Evolutionary conservation across 2,797 vertebrate species (phyloP).

Genomic region (Carapus acus): DNA sequence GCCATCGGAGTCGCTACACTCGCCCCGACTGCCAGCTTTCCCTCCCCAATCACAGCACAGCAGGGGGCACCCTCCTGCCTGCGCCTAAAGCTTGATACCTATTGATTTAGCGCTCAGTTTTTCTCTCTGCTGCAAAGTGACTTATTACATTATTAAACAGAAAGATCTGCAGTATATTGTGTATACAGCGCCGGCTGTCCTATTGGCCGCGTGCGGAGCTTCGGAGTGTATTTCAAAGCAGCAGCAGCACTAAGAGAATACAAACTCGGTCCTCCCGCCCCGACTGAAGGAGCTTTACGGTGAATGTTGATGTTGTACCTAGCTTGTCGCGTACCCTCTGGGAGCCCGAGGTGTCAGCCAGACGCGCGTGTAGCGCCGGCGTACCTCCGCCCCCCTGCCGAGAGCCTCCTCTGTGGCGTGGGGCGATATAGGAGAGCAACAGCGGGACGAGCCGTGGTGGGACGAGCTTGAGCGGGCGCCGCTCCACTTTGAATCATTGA

Average conservation of each 20-base stretch:
- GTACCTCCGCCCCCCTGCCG: constrained; percentile 32
- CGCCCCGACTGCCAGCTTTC: no score
- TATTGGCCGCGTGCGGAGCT: constrained; percentile 12
- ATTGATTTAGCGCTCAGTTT: constrained; percentile 18
- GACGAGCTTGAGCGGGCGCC: constrained; percentile 8
- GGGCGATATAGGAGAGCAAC: constrained; percentile 1
- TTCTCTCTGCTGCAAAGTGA: constrained; percentile 25
- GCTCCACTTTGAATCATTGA: constrained; percentile 26
- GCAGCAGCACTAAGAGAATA: constrained; percentile 15
- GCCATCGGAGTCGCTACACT: no score
- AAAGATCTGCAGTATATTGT: constrained; percentile 9
- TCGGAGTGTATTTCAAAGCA: constrained; percentile 19
- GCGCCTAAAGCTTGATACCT: constrained; percentile 12
- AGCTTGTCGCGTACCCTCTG: constrained; percentile 17
- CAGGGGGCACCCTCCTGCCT: constrained; percentile 29
- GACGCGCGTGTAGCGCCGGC: constrained; percentile 32
- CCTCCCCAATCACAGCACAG: constrained; percentile 35
- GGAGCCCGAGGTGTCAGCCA: constrained; percentile 22
- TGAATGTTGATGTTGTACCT: constrained; percentile 29
- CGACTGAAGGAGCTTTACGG: constrained; percentile 25
- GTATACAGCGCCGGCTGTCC: constrained; percentile 6
- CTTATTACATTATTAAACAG: constrained; percentile 27
- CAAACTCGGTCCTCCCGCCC: constrained; percentile 18
- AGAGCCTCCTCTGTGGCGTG: constrained; percentile 14
- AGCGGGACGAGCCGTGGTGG: constrained; percentile 8